Percentiles rank a stretch among this genome's conserved stretches.
Conservation (phyloP, 2,888 invertebrate species). For the Schizaphis graminum region DNA sequence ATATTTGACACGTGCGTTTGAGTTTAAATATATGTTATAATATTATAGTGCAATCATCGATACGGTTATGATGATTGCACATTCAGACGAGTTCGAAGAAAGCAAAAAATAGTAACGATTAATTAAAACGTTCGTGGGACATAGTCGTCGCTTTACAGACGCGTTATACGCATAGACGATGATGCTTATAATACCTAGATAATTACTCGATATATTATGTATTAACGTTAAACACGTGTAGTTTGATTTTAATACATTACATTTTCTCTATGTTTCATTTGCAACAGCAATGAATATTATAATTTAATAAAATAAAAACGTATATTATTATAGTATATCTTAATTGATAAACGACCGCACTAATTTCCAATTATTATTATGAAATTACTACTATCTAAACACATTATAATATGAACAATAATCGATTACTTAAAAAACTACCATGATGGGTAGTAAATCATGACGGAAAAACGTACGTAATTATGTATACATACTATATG, state of each 20-base stretch:
- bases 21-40: background rate
- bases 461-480: background rate
- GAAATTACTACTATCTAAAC: background rate
- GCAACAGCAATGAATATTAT: background rate
- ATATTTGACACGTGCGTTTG: conserved; percentile 4
- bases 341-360: background rate
- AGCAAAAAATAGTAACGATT: background rate
- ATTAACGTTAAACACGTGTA: background rate
- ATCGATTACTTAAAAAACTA: background rate
- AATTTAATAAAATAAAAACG: background rate
- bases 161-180: background rate
- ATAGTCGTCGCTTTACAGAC: background rate
- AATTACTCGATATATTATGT: background rate
- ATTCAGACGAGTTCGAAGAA: background rate
- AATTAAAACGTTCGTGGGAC: background rate
- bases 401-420: background rate
- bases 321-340: background rate
- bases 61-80: conserved; percentile 14
- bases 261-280: background rate
- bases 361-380: background rate
- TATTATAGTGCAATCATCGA: background rate
- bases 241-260: background rate
- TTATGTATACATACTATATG: background rate
- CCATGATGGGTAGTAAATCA: background rate
- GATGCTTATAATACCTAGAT: background rate